These are phyloP conservation scores for Nebria ingens DNA, from an alignment of 1,140 invertebrate species.

Conservation along the genomic window DNA sequence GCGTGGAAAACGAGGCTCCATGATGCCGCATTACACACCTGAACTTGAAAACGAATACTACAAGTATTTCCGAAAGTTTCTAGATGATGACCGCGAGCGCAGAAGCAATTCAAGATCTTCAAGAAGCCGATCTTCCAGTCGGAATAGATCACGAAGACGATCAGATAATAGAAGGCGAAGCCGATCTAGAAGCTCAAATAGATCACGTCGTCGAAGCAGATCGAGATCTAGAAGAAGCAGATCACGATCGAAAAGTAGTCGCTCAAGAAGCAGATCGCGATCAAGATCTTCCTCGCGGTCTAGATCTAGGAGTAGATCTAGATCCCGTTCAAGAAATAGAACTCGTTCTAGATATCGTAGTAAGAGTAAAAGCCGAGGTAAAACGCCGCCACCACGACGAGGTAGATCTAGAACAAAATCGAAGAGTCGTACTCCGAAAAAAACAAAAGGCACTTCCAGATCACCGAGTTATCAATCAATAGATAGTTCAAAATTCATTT, in stretches of 20 bases:
- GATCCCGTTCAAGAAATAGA: constrained; percentile 19
- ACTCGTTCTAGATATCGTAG: constrained; percentile 18
- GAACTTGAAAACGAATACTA: constrained; percentile 28
- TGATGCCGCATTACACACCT: constrained; percentile 21
- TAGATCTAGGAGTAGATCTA: constrained; percentile 20
- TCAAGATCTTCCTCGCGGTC: constrained; percentile 20
- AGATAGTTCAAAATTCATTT: constrained; percentile 28
- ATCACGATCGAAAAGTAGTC: constrained; percentile 18
- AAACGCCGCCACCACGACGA: constrained; percentile 11
- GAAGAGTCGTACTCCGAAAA: constrained; percentile 12
- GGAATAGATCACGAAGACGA: constrained; percentile 20
- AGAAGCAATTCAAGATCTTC: constrained; percentile 25
- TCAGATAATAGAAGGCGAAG: constrained; percentile 13
- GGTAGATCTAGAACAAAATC: constrained; percentile 27
- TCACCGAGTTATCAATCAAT: constrained; percentile 21
- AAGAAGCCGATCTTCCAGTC: constrained; percentile 22
- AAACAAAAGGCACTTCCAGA: not conserved
- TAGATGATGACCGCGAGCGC: constrained; percentile 30
- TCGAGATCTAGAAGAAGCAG: constrained; percentile 24
- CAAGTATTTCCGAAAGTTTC: constrained; percentile 41
- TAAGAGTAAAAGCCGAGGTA: constrained; percentile 13
- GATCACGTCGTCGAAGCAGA: constrained; percentile 19
- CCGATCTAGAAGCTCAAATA: constrained; percentile 26
- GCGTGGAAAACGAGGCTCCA: constrained; percentile 11
- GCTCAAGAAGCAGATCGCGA: constrained; percentile 22